Percentiles rank a stretch among this genome's conserved stretches.
Evolutionary conservation across 2,113 vertebrate species (phyloP).

Genomic region (Capreolus pygargus): DNA sequence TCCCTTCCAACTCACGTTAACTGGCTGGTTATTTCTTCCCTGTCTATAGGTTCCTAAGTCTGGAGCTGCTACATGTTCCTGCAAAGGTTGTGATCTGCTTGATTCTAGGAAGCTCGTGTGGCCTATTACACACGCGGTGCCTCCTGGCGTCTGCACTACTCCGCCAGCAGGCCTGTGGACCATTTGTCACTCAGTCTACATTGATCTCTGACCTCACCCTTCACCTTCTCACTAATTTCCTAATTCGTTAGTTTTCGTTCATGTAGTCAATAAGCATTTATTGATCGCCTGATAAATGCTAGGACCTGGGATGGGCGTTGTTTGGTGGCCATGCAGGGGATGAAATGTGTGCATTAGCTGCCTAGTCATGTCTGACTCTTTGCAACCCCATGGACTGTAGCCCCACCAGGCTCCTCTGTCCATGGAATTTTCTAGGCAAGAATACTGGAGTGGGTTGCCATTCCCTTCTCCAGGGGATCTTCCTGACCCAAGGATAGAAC

Average conservation of each 20-base stretch:
- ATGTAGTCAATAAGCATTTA: not conserved
- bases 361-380: not conserved
- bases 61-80: not conserved
- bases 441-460: not conserved
- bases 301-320: not conserved
- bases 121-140: accelerated
- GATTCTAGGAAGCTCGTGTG: not conserved
- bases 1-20: not conserved
- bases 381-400: not conserved
- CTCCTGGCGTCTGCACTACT: not conserved
- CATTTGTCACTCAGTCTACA: not conserved
- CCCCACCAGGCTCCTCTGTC: not conserved
- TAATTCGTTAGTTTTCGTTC: not conserved
- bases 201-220: not conserved
- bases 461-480: not conserved
- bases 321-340: not conserved
- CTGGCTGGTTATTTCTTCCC: not conserved
- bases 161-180: not conserved
- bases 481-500: not conserved
- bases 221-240: not conserved
- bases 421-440: not conserved
- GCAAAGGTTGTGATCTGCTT: not conserved
- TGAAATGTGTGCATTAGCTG: not conserved
- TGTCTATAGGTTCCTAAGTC: not conserved
- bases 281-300: not conserved